Percentiles rank a stretch among this genome's conserved stretches.
phyloP scores from a whole-genome alignment of 2,888 invertebrate genomes.

The Pseudeuparius sepicola region DNA sequence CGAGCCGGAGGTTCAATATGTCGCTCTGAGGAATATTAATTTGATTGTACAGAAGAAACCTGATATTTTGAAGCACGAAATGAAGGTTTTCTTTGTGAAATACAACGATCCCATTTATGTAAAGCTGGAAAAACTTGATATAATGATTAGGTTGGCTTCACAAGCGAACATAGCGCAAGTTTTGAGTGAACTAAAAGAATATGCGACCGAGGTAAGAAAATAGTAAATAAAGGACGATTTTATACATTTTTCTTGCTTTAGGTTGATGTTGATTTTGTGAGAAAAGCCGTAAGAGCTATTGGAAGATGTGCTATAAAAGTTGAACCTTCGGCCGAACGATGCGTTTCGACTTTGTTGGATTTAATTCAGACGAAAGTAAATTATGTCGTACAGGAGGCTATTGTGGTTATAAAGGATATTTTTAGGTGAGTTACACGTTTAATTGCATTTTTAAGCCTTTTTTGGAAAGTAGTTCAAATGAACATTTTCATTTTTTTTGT shows the following conservation, averaged over 20 bases:
- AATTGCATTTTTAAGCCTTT: constrained; percentile 4
- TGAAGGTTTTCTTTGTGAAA: constrained; percentile 99
- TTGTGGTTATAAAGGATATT: constrained; percentile 97
- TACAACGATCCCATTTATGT: constrained; percentile 99
- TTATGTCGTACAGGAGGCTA: constrained; percentile 99
- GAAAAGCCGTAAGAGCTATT: constrained; percentile 97
- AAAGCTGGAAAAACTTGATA: constrained; percentile 95
- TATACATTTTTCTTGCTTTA: constrained; percentile 5
- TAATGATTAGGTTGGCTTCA: constrained; percentile 97
- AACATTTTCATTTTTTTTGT: constrained; percentile 4
- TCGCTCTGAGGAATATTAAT: constrained; percentile 96
- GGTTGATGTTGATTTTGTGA: constrained; percentile 96
- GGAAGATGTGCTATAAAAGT: constrained; percentile 98
- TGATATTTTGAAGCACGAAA: constrained; percentile 97
- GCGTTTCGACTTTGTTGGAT: constrained; percentile 94
- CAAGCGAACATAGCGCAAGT: constrained; percentile 98
- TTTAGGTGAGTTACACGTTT: constrained; percentile 59
- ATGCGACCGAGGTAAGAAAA: constrained; percentile 77
- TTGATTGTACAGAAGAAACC: constrained; percentile 98
- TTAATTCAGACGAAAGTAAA: constrained; percentile 99
- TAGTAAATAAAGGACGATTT: neutral
- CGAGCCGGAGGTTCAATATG: constrained; percentile 99
- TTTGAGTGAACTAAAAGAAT: constrained; percentile 94
- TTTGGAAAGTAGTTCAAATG: too few species aligned
- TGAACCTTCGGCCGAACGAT: constrained; percentile 96